Evolutionary conservation across 53 echinoderm and acorn worm genomes (phyloP).

Genomic region (Mesocentrotus franciscanus): DNA sequence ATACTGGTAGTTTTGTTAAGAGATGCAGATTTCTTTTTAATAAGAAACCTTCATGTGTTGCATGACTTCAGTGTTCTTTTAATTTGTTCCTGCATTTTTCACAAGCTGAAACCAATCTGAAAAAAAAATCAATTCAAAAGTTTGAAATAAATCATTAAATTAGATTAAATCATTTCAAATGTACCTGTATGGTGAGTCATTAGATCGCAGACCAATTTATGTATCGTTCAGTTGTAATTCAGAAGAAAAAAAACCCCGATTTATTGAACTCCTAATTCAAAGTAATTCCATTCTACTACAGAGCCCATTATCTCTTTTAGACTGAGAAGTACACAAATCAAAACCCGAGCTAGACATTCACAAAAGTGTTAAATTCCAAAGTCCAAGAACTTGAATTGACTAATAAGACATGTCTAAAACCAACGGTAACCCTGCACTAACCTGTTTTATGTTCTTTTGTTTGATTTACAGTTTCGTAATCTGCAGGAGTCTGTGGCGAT

Average conservation of each 20-base stretch:
- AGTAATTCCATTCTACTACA: not conserved
- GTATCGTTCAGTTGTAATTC: not conserved
- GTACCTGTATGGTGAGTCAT: not conserved
- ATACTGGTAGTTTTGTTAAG: no score
- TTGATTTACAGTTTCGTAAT: conserved; percentile 17
- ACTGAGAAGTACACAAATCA: not conserved
- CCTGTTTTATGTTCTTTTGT: not conserved
- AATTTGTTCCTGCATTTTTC: no score
- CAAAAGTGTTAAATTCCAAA: not conserved
- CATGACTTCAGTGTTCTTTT: no score
- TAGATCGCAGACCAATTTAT: not conserved
- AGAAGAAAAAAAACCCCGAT: not conserved
- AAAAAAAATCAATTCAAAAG: no score
- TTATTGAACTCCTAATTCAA: not conserved
- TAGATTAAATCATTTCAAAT: not conserved
- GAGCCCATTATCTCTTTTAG: not conserved
- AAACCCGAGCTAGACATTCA: not conserved
- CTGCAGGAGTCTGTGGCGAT: not conserved
- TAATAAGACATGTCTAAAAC: no score
- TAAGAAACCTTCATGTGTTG: no score
- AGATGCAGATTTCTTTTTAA: no score
- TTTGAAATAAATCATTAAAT: no score
- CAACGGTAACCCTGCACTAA: not conserved
- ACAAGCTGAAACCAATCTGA: no score
- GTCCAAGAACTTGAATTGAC: not conserved